A percentile compares a stretch with the other conserved stretches of the same genome.
Evolutionary conservation across 2,888 invertebrate genomes (phyloP).

Genomic region (Ctena decussata): DNA sequence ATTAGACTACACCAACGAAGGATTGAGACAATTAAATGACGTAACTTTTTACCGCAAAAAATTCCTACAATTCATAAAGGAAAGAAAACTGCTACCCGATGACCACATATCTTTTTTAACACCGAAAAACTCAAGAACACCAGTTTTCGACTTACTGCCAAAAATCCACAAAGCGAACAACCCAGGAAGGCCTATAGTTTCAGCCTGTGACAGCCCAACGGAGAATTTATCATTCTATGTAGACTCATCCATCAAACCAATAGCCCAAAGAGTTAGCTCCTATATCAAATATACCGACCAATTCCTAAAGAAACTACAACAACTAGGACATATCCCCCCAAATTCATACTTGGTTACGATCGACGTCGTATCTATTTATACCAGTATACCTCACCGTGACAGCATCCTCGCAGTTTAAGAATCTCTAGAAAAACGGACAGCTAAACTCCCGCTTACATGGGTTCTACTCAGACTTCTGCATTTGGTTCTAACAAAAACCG

Average conservation of each 20-base stretch:
- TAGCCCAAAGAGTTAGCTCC: background rate
- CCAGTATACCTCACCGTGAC: conserved; percentile 31
- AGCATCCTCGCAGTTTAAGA: conserved; percentile 18
- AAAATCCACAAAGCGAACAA: conserved; percentile 23
- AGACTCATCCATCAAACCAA: conserved; percentile 16
- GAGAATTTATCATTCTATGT: conserved; percentile 9
- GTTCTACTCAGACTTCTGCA: conserved; percentile 1
- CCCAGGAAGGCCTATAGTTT: conserved; percentile 23
- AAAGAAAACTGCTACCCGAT: background rate
- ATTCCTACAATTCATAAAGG: conserved; percentile 3
- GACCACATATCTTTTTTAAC: background rate
- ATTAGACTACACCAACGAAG: conserved; percentile 20
- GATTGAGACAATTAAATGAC: conserved; percentile 12
- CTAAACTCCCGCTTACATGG: conserved; percentile 1
- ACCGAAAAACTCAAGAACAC: conserved; percentile 13
- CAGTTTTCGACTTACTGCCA: conserved; percentile 10
- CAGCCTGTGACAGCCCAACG: no score
- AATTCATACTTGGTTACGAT: conserved; percentile 21
- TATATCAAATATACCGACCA: conserved; percentile 17
- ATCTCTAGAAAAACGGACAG: background rate
- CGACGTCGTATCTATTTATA: conserved; percentile 29
- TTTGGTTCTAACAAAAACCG: conserved; percentile 17
- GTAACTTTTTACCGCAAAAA: background rate
- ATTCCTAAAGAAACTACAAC: background rate
- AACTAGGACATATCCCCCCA: background rate